Percentiles rank a stretch among this genome's conserved stretches.
phyloP scores from a whole-genome alignment of 2,113 vertebrate genomes.

The Chunga burmeisteri region DNA sequence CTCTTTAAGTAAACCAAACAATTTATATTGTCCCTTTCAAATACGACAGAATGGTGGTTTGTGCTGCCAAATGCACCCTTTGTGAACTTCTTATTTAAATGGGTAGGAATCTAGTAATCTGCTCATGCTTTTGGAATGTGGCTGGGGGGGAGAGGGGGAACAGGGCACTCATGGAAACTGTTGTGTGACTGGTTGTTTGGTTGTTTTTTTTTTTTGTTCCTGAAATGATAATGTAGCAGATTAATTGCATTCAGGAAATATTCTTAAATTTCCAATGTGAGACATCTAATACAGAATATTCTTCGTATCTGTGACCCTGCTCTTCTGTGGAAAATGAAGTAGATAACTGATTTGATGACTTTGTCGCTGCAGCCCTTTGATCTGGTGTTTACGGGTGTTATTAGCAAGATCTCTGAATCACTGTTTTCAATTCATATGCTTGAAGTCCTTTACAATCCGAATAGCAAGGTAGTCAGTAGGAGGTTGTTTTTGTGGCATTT shows the following conservation, averaged over 20 bases:
- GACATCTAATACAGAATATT: neutral
- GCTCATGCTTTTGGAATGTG: neutral
- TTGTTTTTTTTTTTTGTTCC: neutral
- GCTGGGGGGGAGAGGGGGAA: neutral
- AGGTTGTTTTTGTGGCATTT: neutral
- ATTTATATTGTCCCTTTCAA: neutral
- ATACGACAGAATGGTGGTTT: neutral
- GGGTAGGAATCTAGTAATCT: neutral
- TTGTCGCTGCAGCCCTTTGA: neutral
- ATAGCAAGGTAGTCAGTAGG: neutral
- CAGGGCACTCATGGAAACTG: neutral
- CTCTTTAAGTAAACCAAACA: neutral
- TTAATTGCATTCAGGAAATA: neutral
- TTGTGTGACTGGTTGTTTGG: neutral
- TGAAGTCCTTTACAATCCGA: neutral
- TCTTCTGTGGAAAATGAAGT: neutral
- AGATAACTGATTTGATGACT: neutral
- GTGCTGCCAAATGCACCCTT: neutral
- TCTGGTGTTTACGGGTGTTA: neutral
- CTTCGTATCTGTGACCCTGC: fast-evolving
- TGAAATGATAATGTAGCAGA: neutral
- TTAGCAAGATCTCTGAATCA: neutral
- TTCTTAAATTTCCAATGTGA: neutral
- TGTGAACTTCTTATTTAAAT: neutral
- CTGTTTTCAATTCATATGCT: neutral